These are phyloP conservation scores for Plemyria rubiginata DNA, from an alignment of 2,888 invertebrate genomes.

Conservation along the genomic window DNA sequence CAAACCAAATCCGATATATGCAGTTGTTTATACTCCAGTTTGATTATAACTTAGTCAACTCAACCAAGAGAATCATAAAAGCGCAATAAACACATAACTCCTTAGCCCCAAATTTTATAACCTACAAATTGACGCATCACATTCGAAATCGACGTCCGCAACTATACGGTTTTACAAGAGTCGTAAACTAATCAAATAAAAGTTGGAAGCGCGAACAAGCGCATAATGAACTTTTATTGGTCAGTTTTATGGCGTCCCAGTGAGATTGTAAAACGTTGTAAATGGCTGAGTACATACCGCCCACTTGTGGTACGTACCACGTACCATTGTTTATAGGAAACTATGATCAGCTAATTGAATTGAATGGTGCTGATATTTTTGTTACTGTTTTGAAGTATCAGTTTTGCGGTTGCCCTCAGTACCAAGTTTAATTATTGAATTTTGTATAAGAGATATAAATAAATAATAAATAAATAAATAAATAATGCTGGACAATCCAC, in stretches of 20 bases:
- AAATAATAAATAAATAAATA: no score
- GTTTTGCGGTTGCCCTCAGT: no score
- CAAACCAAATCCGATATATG: no score
- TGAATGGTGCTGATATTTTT: slow-evolving; percentile 33
- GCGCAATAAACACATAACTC: slow-evolving; percentile 35
- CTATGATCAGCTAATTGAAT: slow-evolving; percentile 51
- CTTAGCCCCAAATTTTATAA: slow-evolving; percentile 27
- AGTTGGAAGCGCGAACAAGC: slow-evolving; percentile 81
- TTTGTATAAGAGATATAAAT: no score
- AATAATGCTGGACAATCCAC: no score
- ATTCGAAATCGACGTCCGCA: slow-evolving; percentile 48
- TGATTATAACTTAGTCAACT: background rate
- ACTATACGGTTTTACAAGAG: slow-evolving; percentile 68
- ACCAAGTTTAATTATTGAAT: no score
- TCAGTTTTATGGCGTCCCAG: slow-evolving; percentile 81
- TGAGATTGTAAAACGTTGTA: slow-evolving; percentile 70
- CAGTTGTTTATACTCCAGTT: background rate
- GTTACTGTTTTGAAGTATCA: background rate
- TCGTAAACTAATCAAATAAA: slow-evolving; percentile 82
- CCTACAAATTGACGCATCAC: slow-evolving; percentile 37
- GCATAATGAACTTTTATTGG: slow-evolving; percentile 85
- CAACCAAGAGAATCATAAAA: slow-evolving; percentile 24
- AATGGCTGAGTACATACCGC: slow-evolving; percentile 54
- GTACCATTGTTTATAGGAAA: slow-evolving; percentile 45
- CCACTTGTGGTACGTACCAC: slow-evolving; percentile 39